Evolutionary conservation across 2,888 invertebrate genomes (phyloP).

Genomic region (Cephus runcator): DNA sequence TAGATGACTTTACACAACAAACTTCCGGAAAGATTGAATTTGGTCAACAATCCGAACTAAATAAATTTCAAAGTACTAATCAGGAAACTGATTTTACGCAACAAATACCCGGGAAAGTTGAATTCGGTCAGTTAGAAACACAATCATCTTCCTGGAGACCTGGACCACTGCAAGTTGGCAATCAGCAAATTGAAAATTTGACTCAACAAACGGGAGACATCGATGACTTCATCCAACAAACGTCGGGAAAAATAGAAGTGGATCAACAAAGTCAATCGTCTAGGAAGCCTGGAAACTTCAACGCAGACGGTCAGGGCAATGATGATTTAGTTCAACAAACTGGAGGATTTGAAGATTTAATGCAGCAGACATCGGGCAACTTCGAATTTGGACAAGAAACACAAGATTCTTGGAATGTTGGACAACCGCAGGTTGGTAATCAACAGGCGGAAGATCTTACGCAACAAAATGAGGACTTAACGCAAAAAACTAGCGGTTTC

Average conservation of each 20-base stretch:
- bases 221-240: slow-evolving; percentile 29
- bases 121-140: slow-evolving; percentile 27
- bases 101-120: slow-evolving; percentile 15
- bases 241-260: slow-evolving; percentile 15
- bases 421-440: slow-evolving; percentile 23
- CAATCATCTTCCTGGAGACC: slow-evolving; percentile 39
- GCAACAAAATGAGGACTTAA: slow-evolving; percentile 44
- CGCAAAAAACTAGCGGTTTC: slow-evolving; percentile 29
- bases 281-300: slow-evolving; percentile 46
- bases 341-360: slow-evolving; percentile 25
- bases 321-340: slow-evolving; percentile 29
- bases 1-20: slow-evolving; percentile 27
- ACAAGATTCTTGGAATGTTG: slow-evolving; percentile 2
- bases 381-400: slow-evolving; percentile 20
- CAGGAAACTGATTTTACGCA: slow-evolving; percentile 36
- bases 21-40: slow-evolving; percentile 23
- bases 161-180: slow-evolving; percentile 36
- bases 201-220: slow-evolving; percentile 27
- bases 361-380: slow-evolving; percentile 18
- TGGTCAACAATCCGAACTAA: slow-evolving; percentile 9
- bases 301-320: slow-evolving; percentile 14
- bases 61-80: slow-evolving; percentile 27
- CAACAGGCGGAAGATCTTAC: slow-evolving; percentile 30
- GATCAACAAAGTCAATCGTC: slow-evolving; percentile 51
- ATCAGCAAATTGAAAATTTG: slow-evolving; percentile 18